Evolutionary conservation across 2,113 vertebrate species (phyloP).

Genomic region (Recurvirostra avosetta): DNA sequence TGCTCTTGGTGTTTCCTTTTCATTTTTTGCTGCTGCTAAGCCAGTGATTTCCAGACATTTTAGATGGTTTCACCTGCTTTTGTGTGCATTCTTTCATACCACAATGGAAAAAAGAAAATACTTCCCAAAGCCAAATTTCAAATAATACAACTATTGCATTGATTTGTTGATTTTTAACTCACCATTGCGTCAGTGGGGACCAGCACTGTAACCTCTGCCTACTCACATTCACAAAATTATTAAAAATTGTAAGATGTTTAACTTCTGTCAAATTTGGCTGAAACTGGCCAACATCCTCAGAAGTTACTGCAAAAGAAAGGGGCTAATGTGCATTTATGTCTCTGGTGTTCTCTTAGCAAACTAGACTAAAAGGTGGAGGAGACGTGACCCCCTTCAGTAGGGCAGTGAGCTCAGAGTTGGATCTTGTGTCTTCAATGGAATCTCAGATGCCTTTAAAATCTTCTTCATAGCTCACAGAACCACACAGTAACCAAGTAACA

Average conservation of each 20-base stretch:
- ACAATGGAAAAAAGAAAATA: neutral
- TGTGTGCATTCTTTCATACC: neutral
- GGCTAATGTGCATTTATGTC: neutral
- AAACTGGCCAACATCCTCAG: neutral
- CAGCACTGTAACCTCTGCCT: neutral
- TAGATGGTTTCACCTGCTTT: neutral
- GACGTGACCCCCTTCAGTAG: neutral
- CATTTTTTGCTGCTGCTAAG: neutral
- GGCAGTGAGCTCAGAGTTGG: conserved; percentile 78
- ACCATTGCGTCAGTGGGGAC: neutral
- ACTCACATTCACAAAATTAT: neutral
- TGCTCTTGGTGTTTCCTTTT: neutral
- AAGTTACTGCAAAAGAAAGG: neutral
- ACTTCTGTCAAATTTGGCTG: neutral
- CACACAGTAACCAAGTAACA: neutral
- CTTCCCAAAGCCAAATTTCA: neutral
- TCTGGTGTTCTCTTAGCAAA: neutral
- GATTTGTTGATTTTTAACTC: neutral
- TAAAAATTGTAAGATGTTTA: neutral
- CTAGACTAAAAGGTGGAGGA: neutral
- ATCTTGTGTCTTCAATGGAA: conserved; percentile 74
- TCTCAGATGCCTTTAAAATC: conserved; percentile 62
- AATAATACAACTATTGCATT: neutral
- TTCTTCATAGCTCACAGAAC: conserved; percentile 70
- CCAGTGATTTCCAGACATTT: neutral